Conservation (phyloP, 2,113 vertebrate genomes). For the Prietella phreatophila region DNA sequence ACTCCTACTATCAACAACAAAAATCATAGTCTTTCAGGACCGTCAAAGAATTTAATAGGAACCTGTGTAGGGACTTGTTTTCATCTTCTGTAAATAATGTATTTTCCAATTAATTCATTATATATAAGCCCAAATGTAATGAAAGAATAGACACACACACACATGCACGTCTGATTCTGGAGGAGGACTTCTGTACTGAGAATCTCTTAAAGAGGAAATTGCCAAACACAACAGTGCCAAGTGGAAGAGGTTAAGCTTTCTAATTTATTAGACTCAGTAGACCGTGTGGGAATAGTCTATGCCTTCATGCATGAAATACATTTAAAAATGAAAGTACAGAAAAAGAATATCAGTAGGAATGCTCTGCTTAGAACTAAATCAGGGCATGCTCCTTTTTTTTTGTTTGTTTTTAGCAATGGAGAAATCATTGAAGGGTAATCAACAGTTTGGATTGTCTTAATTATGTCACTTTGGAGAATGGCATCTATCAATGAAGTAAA, state of each 20-base stretch:
- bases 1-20: no score
- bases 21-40: no score
- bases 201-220: background rate
- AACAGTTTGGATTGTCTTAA: background rate
- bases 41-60: no score
- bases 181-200: background rate
- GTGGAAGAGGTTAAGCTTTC: background rate
- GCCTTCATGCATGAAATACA: background rate
- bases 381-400: background rate
- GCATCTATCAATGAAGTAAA: background rate
- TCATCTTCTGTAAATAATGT: no score
- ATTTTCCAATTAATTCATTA: no score
- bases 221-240: background rate
- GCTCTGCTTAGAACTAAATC: background rate
- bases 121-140: no score
- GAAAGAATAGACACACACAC: no score
- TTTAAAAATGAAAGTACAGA: background rate
- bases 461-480: background rate
- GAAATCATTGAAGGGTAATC: background rate
- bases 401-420: background rate
- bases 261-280: background rate
- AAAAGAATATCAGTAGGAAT: background rate
- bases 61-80: background rate
- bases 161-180: no score
- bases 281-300: background rate